phyloP scores from a whole-genome alignment of 2,113 vertebrate species.

The Indri indri region DNA sequence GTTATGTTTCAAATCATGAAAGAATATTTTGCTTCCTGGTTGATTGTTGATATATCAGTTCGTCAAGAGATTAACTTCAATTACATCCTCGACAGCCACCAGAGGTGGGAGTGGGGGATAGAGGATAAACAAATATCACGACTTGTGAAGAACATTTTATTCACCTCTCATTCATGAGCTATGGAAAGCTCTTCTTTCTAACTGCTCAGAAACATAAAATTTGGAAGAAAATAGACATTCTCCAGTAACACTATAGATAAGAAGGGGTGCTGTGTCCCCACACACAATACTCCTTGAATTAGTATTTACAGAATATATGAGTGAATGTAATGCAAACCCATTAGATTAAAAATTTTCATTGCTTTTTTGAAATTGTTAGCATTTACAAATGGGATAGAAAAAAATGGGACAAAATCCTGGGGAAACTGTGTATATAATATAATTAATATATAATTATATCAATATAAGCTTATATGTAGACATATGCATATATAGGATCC shows the following conservation, averaged over 20 bases:
- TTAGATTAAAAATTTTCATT: background rate
- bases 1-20: background rate
- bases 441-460: background rate
- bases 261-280: background rate
- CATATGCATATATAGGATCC: too few relatives aligned
- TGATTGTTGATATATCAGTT: background rate
- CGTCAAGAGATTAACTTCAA: background rate
- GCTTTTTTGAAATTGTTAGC: too few relatives aligned
- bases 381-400: background rate
- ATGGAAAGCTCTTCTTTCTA: background rate
- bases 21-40: background rate
- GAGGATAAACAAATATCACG: background rate
- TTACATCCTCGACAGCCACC: background rate
- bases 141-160: background rate
- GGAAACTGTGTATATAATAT: background rate
- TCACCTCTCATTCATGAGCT: background rate
- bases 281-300: background rate
- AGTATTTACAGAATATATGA: background rate
- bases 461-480: too few relatives aligned
- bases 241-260: background rate
- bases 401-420: background rate
- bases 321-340: background rate
- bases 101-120: background rate
- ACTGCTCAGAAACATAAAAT: background rate
- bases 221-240: background rate